phyloP scores from a whole-genome alignment of 2,888 invertebrate genomes.

The Dromius quadrimaculatus region DNA sequence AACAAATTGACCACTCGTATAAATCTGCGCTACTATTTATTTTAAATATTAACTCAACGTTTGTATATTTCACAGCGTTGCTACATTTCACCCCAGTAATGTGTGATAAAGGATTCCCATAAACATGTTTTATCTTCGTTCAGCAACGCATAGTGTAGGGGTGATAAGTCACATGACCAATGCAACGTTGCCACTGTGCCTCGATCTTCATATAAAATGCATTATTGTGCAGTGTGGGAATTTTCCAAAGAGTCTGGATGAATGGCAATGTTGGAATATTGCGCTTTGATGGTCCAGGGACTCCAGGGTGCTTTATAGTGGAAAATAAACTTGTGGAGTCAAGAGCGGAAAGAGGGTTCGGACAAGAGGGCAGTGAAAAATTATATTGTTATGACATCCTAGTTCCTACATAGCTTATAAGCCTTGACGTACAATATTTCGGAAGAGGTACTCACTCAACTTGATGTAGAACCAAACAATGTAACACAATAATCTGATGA shows the following conservation, averaged over 20 bases:
- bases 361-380: too few species aligned
- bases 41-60: not conserved
- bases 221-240: conserved; percentile 19
- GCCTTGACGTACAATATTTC: too few species aligned
- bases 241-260: not conserved
- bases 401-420: too few species aligned
- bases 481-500: too few species aligned
- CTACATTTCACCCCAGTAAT: conserved; percentile 7
- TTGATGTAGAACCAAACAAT: too few species aligned
- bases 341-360: not conserved
- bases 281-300: too few species aligned
- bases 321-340: too few species aligned
- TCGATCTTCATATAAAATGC: conserved; percentile 25
- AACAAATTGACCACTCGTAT: not conserved
- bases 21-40: not conserved
- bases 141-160: not conserved
- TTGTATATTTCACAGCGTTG: not conserved
- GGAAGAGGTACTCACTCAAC: too few species aligned
- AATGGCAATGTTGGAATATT: conserved; percentile 13
- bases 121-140: conserved; percentile 28
- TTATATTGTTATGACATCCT: too few species aligned
- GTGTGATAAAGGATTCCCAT: conserved; percentile 28
- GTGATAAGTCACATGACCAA: too few species aligned
- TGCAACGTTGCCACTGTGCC: conserved; percentile 1
- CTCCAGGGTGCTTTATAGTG: too few species aligned